Base-by-base conservation (phyloP, 2,888 invertebrate species). In the Furcula furcula region DNA sequence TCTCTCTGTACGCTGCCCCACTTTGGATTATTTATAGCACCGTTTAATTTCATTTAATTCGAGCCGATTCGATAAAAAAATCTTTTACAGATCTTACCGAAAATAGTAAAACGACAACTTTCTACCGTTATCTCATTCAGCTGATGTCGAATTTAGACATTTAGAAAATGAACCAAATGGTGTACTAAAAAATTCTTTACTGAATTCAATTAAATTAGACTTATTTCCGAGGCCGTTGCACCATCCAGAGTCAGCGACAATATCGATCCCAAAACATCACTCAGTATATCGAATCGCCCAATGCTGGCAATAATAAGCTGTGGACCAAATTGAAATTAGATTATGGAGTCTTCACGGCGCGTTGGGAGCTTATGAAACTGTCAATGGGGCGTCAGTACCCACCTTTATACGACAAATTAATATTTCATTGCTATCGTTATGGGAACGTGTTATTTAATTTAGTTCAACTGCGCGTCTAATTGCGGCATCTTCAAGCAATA, bases 291-390 rank as follows among this genome's bases (percentile, higher is more conserved):
- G 77, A 82, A 85, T 79, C 69, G 71, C 46, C 75, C 63, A 79
- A 76, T 76, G 65, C 63, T 63, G 59, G 58, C 65, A 54, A 67
- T 78, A 80, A 81, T 82, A 80, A 78, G 67, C 67, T 66, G 65
- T 71, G 67, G 70, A 76, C 69, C 72, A 75, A 78, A 77, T 84
- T 76, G 75, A 86, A 87, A 88, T 87, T 87, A 80, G 78, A 88
- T 88, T 87, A 87, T 67, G 50, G 65, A 55, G 49, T 47, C 70
- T 83, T 85, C 87, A 86, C 78, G 86, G 69, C 59, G 69, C 50
- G 63, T 83, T 81, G 65, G 55, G 63, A 76, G 54, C 69, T 83
- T 72, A 84, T 84, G 81, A 79, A 79, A 81, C 64, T 72, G 78
- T 79, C 85, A 72, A 81, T 86, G 83, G 86, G 82, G 80, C 77